Percentiles rank a stretch among this genome's conserved stretches.
These are phyloP conservation scores for Mesaphorura yosii DNA, from an alignment of 1,140 invertebrate genomes.

Conservation along the genomic window DNA sequence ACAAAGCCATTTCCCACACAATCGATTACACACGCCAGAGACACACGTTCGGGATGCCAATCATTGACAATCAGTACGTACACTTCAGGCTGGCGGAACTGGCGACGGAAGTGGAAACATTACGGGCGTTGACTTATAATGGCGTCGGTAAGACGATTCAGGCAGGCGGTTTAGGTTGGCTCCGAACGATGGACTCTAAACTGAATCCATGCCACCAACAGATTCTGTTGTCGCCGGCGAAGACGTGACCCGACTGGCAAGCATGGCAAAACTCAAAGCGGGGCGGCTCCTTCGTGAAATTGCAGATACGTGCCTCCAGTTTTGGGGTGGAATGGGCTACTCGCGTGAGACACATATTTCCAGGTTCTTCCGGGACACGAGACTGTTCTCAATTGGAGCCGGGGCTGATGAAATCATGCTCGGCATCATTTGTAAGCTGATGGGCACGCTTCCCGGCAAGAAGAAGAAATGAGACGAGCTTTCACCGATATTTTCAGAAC, in stretches of 20 bases:
- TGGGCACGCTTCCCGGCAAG: slow-evolving; percentile 36
- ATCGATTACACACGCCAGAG: slow-evolving; percentile 43
- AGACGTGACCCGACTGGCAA: slow-evolving; percentile 46
- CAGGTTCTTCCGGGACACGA: slow-evolving; percentile 42
- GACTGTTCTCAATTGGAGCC: slow-evolving; percentile 46
- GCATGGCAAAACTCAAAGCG: slow-evolving; percentile 46
- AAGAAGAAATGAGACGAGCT: slow-evolving; percentile 2
- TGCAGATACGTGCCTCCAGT: slow-evolving; percentile 49
- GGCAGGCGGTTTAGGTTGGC: background rate
- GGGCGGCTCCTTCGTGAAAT: slow-evolving; percentile 43
- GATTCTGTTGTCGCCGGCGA: slow-evolving; percentile 40
- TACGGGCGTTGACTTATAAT: slow-evolving; percentile 42
- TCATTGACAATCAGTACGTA: slow-evolving; percentile 45
- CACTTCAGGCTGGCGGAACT: slow-evolving; percentile 47
- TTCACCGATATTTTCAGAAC: background rate
- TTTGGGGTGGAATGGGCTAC: slow-evolving; percentile 52
- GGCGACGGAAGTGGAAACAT: slow-evolving; percentile 44
- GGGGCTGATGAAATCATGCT: slow-evolving; percentile 55
- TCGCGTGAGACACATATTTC: slow-evolving; percentile 42
- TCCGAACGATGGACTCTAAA: too few relatives aligned
- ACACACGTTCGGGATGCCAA: slow-evolving; percentile 41
- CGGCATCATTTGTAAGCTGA: slow-evolving; percentile 46
- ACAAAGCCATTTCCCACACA: slow-evolving; percentile 39
- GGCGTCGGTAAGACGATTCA: slow-evolving; percentile 35
- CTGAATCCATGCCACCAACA: slow-evolving; percentile 24